These are phyloP conservation scores for Suillia variegata DNA, from an alignment of 2,888 invertebrate genomes.

Conservation along the genomic window DNA sequence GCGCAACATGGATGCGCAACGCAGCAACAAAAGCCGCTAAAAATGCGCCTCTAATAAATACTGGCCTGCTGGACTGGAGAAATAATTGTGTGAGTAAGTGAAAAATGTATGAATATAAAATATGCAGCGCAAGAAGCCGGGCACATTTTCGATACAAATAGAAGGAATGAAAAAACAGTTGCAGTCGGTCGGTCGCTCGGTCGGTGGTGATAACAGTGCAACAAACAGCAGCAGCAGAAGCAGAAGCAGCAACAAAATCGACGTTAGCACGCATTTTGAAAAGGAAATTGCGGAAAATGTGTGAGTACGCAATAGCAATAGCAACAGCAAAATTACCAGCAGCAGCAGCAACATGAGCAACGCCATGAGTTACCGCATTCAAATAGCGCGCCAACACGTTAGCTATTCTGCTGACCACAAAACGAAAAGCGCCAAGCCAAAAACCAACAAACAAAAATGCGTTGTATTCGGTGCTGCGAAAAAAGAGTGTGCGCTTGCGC, in stretches of 20 bases:
- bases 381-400: conserved; percentile 38
- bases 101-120: too few relatives aligned
- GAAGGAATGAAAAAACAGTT: background rate
- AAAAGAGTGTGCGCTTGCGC: too few relatives aligned
- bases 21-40: too few relatives aligned
- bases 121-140: too few relatives aligned
- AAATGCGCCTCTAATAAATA: too few relatives aligned
- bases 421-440: background rate
- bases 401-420: background rate
- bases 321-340: too few relatives aligned
- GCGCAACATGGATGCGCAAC: too few relatives aligned
- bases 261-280: conserved; percentile 11
- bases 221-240: background rate
- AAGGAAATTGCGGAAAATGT: conserved; percentile 24
- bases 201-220: background rate
- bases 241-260: background rate
- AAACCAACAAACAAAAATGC: background rate
- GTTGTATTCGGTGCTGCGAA: background rate
- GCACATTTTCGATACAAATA: too few relatives aligned
- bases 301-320: background rate
- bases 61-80: too few relatives aligned
- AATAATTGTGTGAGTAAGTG: too few relatives aligned
- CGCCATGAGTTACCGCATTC: conserved; percentile 7
- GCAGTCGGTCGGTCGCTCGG: background rate
- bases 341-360: too few relatives aligned